Evolutionary conservation across 2,113 vertebrate genomes (phyloP), one percentile per base, ranked within the genome.

Genomic region (Lepus europaeus): DNA sequence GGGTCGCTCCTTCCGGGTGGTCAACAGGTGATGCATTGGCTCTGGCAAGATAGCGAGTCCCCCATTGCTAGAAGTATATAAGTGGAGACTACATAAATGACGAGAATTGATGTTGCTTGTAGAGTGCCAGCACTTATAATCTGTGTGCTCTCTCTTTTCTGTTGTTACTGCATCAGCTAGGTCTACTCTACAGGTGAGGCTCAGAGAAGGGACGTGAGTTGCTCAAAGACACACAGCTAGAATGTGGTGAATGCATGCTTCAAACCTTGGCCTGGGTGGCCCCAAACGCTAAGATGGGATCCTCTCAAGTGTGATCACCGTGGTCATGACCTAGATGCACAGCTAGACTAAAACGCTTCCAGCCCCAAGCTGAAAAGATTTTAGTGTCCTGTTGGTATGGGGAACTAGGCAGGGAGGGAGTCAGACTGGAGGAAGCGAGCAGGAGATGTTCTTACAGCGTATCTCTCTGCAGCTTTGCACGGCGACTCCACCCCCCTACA

Each of bases 101-200:
- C 33, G 27, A 29, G 7, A 82, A n/a, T 33, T 29, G 16, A 4
- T 22, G 9, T 13, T 25, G 77, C 78, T 39, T 23, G 17, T n/a
- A 13, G n/a, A n/a, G 9, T 31, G 9, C 49, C 39, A 6, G 33
- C 23, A 12, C 29, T 51, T 53, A 27, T 20, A 33, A 63, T 19
- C n/a, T 29, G 4, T 0, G 5, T 8, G 13, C 16, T 4, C 33
- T 45, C 49, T 90, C 23, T 64, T 36, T 80, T 19, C 19, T 31
- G 25, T 77, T 7, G 79, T 36, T 59, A 76, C 70, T 23, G 78
- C 56, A 17, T 3, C 31, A 27, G 61, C n/a, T 17, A 70, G 25
- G 22, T 77, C 53, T 93, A 68, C 53, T 61, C 33, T 80, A 81
- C 27, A 87, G 93, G 79, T 31, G 64, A 89, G 64, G 20, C 64